Base-by-base conservation (phyloP, 1,140 invertebrate species). In the Helicoverpa zea region DNA sequence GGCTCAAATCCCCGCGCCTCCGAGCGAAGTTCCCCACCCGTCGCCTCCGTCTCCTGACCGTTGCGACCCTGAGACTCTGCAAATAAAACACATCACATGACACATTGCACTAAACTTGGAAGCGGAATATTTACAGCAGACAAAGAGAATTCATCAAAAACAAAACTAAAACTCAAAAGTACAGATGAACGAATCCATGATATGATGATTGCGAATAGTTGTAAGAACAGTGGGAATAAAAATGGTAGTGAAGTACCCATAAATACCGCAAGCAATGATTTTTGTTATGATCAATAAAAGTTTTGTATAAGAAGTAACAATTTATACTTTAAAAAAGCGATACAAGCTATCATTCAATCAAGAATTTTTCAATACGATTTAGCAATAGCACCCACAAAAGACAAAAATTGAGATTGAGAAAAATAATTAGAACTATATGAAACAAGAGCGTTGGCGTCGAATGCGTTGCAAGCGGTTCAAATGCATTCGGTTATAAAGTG, bases 11-110 rank as follows among this genome's bases (percentile, higher is more conserved):
- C 87, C 10, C 84, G 78, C 51, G 84, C 75, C 23, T 83, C 85
- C 10, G 83, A 66, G 58, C 77, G 86, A 52, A 79, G 76, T n/a
- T 59, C 84, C 18, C 79, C 79, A 13, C 78, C 77, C 61, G 66
- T 75, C 47, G 54, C 81, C 56, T 80, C 86, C 7, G 79, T 81
- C 72, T 91, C 90, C 74, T 87, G 82, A 11, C 88, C 86, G n/a
- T 83, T 90, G 7, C 89, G 89, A 59, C 79, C 88, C 14, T 76
- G 77, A 35, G 11, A 61, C 58, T 83, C 81, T 83, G 72, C 16
- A 78, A 81, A 13, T 29, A 59, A 59, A 75, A 9, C 49, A 75
- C 51, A 13, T 61, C 13, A 61, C 10, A 54, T 64, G 7, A 61
- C 23, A 76, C 16, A 29, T 11, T 14, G 11, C 14, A 51, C 3